Evolutionary conservation across 2,797 vertebrate species (phyloP).

Genomic region (Hydrophis major): DNA sequence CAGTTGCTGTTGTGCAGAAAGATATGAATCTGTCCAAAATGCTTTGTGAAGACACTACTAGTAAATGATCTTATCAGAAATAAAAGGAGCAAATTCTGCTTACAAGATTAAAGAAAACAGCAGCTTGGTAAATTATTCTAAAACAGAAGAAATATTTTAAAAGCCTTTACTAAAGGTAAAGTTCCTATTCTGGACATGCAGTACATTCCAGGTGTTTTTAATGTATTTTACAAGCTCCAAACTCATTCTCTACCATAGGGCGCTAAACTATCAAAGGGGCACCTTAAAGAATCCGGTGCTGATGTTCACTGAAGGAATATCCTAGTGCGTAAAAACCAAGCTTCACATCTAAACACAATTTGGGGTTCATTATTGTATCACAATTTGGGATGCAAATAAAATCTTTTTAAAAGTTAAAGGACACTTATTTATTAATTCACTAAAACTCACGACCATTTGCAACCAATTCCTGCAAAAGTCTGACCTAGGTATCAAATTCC

Average conservation of each 20-base stretch:
- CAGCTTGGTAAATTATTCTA: background rate
- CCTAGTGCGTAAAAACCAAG: conserved; percentile 37
- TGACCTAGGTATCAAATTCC: conserved; percentile 6
- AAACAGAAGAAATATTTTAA: background rate
- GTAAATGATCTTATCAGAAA: conserved; percentile 14
- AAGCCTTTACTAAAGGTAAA: conserved; percentile 30
- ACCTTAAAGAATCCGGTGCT: conserved; percentile 56
- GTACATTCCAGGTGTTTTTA: background rate
- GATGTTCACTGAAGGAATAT: conserved; percentile 43
- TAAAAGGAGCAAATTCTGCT: conserved; percentile 17
- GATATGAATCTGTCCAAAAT: background rate
- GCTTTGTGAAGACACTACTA: conserved; percentile 2
- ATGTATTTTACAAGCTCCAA: background rate
- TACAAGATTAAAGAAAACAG: background rate
- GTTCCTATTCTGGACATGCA: conserved; percentile 23
- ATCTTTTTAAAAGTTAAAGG: conserved; percentile 50
- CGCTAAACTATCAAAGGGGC: conserved; percentile 51
- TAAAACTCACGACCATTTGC: background rate
- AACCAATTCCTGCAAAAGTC: conserved; percentile 6
- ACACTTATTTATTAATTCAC: conserved; percentile 37
- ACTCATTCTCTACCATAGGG: background rate
- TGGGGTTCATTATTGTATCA: background rate
- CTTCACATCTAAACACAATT: conserved; percentile 24
- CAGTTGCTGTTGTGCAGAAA: conserved; percentile 3
- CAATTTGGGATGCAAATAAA: conserved; percentile 57